Conservation (phyloP, 2,797 vertebrate genomes). For the Tragelaphus oryx region DNA sequence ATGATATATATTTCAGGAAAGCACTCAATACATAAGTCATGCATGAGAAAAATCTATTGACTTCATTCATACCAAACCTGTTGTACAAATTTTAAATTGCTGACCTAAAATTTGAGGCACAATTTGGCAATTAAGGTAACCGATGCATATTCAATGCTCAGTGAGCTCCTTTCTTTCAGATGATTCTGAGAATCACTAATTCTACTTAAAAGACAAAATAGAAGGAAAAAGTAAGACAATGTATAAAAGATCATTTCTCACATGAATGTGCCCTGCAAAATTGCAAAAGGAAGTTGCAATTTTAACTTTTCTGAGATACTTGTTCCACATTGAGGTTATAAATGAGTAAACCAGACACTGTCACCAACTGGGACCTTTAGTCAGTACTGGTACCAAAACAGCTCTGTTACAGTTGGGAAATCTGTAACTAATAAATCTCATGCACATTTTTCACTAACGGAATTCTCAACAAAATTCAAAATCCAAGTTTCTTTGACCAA, state of each 20-base stretch:
- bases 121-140: conserved; percentile 47
- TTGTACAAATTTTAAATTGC: conserved; percentile 43
- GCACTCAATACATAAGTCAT: background rate
- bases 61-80: conserved; percentile 34
- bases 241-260: conserved; percentile 27
- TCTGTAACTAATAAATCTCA: background rate
- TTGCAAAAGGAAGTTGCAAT: background rate
- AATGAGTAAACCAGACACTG: background rate
- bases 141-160: conserved; percentile 19
- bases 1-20: conserved; percentile 39
- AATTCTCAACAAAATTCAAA: conserved; percentile 16
- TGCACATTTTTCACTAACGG: background rate
- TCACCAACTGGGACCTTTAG: background rate
- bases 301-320: background rate
- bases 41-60: background rate
- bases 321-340: background rate
- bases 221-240: background rate
- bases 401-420: background rate
- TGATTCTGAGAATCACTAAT: conserved; percentile 50
- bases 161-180: background rate
- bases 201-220: conserved; percentile 27
- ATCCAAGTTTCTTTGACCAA: background rate
- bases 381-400: background rate
- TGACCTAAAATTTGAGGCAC: conserved; percentile 28
- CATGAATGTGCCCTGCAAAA: background rate